Evolutionary conservation across 1,140 invertebrate genomes (phyloP).

Genomic region (Melitaea cinxia): DNA sequence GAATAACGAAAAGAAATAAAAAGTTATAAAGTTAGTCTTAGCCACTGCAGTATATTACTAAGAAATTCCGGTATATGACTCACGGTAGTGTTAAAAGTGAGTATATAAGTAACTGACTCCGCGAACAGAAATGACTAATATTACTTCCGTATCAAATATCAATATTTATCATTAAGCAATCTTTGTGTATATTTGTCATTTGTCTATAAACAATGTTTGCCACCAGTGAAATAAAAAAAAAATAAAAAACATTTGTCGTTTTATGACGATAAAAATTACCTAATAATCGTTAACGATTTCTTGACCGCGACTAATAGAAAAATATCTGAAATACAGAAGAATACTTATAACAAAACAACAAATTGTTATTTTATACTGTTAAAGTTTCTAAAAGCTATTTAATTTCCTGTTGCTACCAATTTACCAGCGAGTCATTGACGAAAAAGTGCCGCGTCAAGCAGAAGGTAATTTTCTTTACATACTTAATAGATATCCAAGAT

Average conservation of each 20-base stretch:
- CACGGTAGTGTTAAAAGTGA: neutral
- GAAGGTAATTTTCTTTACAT: constrained; percentile 16
- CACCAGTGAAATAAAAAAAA: too few relatives aligned
- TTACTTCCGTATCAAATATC: neutral
- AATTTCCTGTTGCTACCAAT: constrained; percentile 6
- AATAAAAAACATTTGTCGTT: too few relatives aligned
- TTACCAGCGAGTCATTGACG: neutral
- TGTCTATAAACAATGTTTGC: neutral
- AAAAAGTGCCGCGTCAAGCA: constrained; percentile 8
- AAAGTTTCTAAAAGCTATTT: neutral
- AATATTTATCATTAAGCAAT: neutral
- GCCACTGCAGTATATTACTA: neutral
- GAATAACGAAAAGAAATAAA: neutral
- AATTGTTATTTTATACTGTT: too few relatives aligned
- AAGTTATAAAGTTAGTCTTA: neutral
- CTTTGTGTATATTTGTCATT: neutral
- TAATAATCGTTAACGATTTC: too few relatives aligned
- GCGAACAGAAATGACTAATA: neutral
- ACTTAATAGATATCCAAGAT: constrained; percentile 9
- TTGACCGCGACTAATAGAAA: too few relatives aligned
- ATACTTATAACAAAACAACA: too few relatives aligned
- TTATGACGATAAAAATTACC: too few relatives aligned
- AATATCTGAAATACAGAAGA: too few relatives aligned
- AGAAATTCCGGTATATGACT: neutral
- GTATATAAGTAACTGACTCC: neutral